Conservation (phyloP, 2,888 invertebrate species). For the Enoplolaimus lenunculus region DNA sequence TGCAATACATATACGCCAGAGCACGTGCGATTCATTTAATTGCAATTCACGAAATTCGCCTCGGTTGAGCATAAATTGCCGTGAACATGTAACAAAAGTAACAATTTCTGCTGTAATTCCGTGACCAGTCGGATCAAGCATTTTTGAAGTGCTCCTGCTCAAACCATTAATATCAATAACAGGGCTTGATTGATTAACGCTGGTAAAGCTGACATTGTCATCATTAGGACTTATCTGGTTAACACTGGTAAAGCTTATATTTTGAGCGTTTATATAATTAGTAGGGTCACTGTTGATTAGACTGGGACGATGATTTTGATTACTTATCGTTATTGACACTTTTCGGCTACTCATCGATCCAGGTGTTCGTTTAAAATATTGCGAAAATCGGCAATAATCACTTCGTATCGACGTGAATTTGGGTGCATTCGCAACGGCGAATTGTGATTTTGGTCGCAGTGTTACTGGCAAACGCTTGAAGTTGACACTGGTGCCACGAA, state of each 20-base stretch:
- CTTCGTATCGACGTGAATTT: too few relatives aligned
- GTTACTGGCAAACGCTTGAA: neutral
- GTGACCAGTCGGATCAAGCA: neutral
- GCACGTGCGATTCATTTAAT: neutral
- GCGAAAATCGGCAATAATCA: too few relatives aligned
- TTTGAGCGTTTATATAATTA: neutral
- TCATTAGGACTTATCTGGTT: too few relatives aligned
- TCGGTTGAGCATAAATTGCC: constrained; percentile 2
- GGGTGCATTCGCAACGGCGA: neutral
- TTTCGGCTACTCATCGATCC: constrained; percentile 1
- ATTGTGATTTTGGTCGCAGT: constrained; percentile 13
- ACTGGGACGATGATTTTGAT: neutral
- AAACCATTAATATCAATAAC: too few relatives aligned
- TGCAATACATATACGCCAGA: neutral
- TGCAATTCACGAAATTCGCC: constrained; percentile 7
- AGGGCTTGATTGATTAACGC: too few relatives aligned
- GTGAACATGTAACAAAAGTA: constrained; percentile 2
- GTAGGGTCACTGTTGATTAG: neutral
- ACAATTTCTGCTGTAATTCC: neutral
- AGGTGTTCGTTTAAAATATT: too few relatives aligned
- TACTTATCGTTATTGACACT: neutral
- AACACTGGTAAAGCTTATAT: neutral
- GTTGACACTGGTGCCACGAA: neutral
- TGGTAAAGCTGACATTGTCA: neutral
- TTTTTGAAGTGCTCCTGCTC: neutral